Conservation (phyloP, 2,797 vertebrate species). For the Myiotriccus ornatus region DNA sequence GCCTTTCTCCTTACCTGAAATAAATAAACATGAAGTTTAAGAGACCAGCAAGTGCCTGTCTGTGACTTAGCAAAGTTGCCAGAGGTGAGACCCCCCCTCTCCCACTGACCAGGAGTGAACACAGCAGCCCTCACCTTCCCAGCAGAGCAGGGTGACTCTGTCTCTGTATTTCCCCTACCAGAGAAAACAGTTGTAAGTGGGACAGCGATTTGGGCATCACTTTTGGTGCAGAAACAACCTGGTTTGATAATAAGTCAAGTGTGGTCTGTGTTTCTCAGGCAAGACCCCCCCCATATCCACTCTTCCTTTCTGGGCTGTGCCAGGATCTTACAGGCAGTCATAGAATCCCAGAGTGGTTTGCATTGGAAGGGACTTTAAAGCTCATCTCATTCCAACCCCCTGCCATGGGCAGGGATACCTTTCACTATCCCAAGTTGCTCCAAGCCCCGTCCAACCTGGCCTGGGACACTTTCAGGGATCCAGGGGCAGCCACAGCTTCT, state of each 20-base stretch:
- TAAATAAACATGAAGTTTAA: conserved; percentile 17
- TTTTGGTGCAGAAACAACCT: background rate
- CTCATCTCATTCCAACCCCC: rapidly evolving
- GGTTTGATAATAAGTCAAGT: background rate
- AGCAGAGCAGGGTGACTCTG: background rate
- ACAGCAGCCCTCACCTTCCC: background rate
- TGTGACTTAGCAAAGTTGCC: background rate
- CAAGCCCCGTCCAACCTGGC: rapidly evolving
- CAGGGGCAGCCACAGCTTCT: background rate
- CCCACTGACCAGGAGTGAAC: background rate
- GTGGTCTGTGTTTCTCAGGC: background rate
- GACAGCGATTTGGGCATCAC: background rate
- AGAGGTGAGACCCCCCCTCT: background rate
- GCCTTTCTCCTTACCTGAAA: background rate
- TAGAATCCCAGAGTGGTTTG: background rate
- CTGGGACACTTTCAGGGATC: background rate
- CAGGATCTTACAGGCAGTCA: background rate
- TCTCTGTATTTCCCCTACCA: background rate
- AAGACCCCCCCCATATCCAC: background rate
- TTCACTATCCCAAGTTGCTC: rapidly evolving
- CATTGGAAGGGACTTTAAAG: background rate
- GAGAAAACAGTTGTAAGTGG: background rate
- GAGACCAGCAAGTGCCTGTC: background rate
- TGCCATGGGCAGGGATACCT: background rate
- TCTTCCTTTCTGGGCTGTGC: background rate